These are phyloP conservation scores for Dendroctonus ponderosae DNA, from an alignment of 1,140 invertebrate species.

Conservation along the genomic window DNA sequence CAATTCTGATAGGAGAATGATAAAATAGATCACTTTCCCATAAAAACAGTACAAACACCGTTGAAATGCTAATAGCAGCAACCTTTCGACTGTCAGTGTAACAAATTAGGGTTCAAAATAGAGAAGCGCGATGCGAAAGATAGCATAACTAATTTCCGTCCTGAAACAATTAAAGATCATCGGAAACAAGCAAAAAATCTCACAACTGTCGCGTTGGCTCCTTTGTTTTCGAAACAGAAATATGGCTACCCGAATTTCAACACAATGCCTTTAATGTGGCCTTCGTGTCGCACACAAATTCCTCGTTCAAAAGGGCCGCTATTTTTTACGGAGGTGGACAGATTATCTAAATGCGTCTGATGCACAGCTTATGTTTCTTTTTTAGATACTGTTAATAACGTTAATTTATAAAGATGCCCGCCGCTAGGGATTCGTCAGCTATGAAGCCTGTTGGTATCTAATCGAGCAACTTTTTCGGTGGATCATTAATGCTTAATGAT, in stretches of 20 bases:
- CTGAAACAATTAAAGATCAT: conserved; percentile 24
- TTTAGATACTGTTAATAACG: too few species aligned
- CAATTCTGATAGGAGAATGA: too few species aligned
- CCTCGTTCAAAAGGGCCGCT: conserved; percentile 18
- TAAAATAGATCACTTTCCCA: too few species aligned
- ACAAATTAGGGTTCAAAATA: conserved; percentile 27
- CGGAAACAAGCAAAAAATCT: conserved; percentile 27
- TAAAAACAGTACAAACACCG: too few species aligned
- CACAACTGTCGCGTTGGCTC: conserved; percentile 20
- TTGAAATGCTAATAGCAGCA: background rate
- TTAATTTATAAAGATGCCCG: too few species aligned
- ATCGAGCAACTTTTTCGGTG: too few species aligned
- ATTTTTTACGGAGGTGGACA: conserved; percentile 14
- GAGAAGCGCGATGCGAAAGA: conserved; percentile 8
- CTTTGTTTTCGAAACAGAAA: conserved; percentile 21
- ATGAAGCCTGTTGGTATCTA: too few species aligned
- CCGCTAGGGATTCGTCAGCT: too few species aligned
- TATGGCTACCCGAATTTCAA: conserved; percentile 25
- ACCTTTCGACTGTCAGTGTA: conserved; percentile 11
- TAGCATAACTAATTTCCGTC: conserved; percentile 23
- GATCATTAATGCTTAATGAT: too few species aligned
- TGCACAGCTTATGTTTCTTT: background rate
- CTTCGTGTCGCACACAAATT: conserved; percentile 22
- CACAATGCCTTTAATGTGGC: conserved; percentile 26
- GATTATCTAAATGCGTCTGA: conserved; percentile 15